phyloP scores from a whole-genome alignment of 2,797 vertebrate genomes.

The Chloroceryle amazona region DNA sequence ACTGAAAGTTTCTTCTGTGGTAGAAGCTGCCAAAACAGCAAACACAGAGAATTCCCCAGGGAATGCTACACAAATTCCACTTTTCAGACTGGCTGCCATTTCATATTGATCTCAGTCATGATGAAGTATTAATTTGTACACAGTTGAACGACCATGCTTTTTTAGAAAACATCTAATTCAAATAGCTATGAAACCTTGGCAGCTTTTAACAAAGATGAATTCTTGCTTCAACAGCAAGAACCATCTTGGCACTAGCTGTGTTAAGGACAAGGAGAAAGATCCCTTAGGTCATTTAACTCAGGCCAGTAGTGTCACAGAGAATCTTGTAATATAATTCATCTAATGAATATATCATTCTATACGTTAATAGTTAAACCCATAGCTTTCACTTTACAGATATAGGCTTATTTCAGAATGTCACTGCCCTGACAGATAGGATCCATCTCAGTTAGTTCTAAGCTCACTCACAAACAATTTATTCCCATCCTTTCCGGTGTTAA shows the following conservation, averaged over 20 bases:
- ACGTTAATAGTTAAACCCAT: neutral
- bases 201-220: constrained; percentile 30
- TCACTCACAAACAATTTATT: neutral
- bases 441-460: neutral
- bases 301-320: neutral
- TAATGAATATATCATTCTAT: neutral
- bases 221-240: neutral
- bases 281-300: neutral
- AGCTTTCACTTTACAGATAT: neutral
- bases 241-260: neutral
- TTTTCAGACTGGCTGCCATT: constrained; percentile 52
- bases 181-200: constrained; percentile 29
- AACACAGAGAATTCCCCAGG: constrained; percentile 24
- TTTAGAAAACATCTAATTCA: neutral
- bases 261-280: neutral
- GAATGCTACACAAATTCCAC: constrained; percentile 23
- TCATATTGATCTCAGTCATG: constrained; percentile 61
- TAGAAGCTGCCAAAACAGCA: constrained; percentile 58
- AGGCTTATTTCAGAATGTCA: neutral
- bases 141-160: constrained; percentile 18
- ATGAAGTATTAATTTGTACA: constrained; percentile 70
- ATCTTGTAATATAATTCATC: neutral
- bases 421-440: neutral
- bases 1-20: constrained; percentile 44
- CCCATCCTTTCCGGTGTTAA: neutral